Evolutionary conservation across 2,888 invertebrate genomes (phyloP).

Genomic region (Phalera bucephala): DNA sequence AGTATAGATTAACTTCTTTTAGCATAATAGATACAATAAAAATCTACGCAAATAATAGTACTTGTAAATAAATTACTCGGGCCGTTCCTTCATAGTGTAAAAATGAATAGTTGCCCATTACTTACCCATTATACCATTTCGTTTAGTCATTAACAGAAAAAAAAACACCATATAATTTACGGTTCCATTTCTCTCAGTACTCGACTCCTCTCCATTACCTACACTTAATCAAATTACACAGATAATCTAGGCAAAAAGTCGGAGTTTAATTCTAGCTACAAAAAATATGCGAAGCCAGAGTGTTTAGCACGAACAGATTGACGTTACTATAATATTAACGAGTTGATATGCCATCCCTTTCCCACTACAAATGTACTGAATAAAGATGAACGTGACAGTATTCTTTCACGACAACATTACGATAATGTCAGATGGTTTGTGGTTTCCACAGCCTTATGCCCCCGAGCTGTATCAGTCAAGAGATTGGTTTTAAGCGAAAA

Average conservation of each 20-base stretch:
- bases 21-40: too few species aligned
- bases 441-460: too few species aligned
- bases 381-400: too few species aligned
- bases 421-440: too few species aligned
- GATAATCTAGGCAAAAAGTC: constrained; percentile 2
- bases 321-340: background rate
- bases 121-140: background rate
- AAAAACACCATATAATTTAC: background rate
- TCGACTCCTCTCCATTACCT: background rate
- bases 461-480: constrained; percentile 36
- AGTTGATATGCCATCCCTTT: background rate
- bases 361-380: too few species aligned
- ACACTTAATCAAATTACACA: constrained; percentile 3
- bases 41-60: too few species aligned
- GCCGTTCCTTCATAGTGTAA: too few species aligned
- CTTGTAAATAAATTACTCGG: too few species aligned
- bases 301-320: too few species aligned
- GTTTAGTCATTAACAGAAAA: background rate
- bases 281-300: background rate
- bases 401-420: too few species aligned
- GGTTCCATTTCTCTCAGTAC: background rate
- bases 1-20: too few species aligned
- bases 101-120: too few species aligned
- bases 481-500: constrained; percentile 54
- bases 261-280: background rate